Conservation (phyloP, 2,888 invertebrate species). For the Ornithoptera priamus region DNA sequence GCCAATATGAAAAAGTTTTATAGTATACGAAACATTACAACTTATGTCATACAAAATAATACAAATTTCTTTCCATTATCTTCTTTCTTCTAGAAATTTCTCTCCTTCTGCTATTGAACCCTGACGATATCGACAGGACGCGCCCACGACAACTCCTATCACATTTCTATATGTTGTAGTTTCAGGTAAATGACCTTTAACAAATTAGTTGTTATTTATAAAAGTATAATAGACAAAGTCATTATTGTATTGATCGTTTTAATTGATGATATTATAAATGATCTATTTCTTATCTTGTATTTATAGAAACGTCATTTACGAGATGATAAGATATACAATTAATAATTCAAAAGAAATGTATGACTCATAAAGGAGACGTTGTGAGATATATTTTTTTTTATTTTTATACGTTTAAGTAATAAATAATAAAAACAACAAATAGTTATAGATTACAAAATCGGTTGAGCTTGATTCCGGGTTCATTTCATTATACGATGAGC, state of each 20-base stretch:
- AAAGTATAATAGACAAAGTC: background rate
- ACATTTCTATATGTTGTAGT: background rate
- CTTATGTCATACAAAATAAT: too few relatives aligned
- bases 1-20: too few relatives aligned
- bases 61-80: background rate
- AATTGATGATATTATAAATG: background rate
- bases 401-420: too few relatives aligned
- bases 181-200: constrained; percentile 7
- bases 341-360: background rate
- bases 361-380: background rate
- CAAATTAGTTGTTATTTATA: constrained; percentile 7
- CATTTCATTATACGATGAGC: too few relatives aligned
- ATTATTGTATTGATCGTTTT: background rate
- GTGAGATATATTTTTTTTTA: background rate
- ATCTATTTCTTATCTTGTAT: background rate
- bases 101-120: background rate
- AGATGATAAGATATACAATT: background rate
- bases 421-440: too few relatives aligned
- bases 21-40: too few relatives aligned
- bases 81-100: background rate
- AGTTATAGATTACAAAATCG: too few relatives aligned
- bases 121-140: background rate
- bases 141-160: constrained; percentile 35
- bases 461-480: too few relatives aligned
- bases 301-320: background rate